Evolutionary conservation across 2,888 invertebrate genomes (phyloP), one percentile per base, ranked within the genome.

Genomic region (Coenonympha arcania): DNA sequence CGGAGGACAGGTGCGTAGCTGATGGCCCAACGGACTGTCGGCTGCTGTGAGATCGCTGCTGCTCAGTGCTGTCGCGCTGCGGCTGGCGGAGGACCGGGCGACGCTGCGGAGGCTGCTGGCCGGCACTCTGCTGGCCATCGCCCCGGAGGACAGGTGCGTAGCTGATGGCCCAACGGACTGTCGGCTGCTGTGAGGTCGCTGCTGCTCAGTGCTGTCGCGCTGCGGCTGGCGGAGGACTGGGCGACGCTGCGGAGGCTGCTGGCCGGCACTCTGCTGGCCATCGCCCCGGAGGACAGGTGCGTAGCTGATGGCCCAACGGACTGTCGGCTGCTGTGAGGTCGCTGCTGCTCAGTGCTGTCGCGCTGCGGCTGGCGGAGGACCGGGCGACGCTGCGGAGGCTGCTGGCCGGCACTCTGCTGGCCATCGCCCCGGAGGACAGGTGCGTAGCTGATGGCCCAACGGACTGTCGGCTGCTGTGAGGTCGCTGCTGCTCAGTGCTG

Each of bases 321-420:
- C 77, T 93, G 41, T 75, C n/a, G 8, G 48, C 75, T 90, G 36
- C 74, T 89, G 51, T 54, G 1, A 44, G 39, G 4, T 79, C 94
- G 43, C 76, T 94, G 51, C 76, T 95, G 50, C 77, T 95, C 13
- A 92, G 92, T 66, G 90, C 90, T 1, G 89, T 92, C 52, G 90
- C 91, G 33, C 78, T 93, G 16, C 80, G 87, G 0, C 78, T 93
- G 28, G 92, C 92, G 0, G 74, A 71, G 49, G 89, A 88, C 2
- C 79, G 89, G 24, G 62, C 61, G 0, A 73, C 82, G 39, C 71
- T 93, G 16, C 81, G 87, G 40, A 68, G 73, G 2, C 75, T 95
- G 42, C 68, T 90, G n/a, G 69, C 69, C 2, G 75, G 76, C 41
- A 92, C 94, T 0, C 79, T 96, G 42, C 71, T 94, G 40, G 83